phyloP scores from a whole-genome alignment of 2,888 invertebrate species.

The Eristalis arbustorum region DNA sequence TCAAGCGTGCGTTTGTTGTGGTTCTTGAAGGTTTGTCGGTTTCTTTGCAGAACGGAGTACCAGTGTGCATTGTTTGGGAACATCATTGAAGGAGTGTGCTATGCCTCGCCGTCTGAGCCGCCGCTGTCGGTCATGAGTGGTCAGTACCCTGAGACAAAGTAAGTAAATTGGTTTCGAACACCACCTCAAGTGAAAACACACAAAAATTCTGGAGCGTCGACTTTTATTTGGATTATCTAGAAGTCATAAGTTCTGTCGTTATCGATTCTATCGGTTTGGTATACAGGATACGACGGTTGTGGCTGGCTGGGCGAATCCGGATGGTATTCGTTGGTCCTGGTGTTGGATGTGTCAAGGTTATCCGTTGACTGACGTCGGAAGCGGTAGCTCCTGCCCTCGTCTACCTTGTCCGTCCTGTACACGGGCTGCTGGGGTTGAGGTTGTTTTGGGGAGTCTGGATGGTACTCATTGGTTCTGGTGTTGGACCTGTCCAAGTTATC shows the following conservation, averaged over 20 bases:
- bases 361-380: constrained; percentile 6
- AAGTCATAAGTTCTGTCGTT: not conserved
- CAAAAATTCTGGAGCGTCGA: not conserved
- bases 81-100: constrained; percentile 79
- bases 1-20: not conserved
- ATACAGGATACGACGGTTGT: not conserved
- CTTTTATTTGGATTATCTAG: not conserved
- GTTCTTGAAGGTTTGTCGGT: constrained; percentile 56
- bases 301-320: constrained; percentile 20
- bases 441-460: constrained; percentile 12
- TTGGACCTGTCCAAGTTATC: constrained; percentile 20
- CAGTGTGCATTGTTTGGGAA: constrained; percentile 78
- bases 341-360: not conserved
- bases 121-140: constrained; percentile 77
- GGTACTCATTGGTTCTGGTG: constrained; percentile 24
- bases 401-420: not conserved
- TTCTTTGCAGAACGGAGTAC: constrained; percentile 74
- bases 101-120: constrained; percentile 78
- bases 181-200: not conserved
- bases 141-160: constrained; percentile 79
- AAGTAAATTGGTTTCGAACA: constrained; percentile 21
- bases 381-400: not conserved
- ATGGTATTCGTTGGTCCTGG: constrained; percentile 15
- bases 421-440: not conserved
- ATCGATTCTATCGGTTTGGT: constrained; percentile 13